These are phyloP conservation scores for Phylloscopus collybita DNA, from an alignment of 2,797 vertebrate species.

Conservation along the genomic window DNA sequence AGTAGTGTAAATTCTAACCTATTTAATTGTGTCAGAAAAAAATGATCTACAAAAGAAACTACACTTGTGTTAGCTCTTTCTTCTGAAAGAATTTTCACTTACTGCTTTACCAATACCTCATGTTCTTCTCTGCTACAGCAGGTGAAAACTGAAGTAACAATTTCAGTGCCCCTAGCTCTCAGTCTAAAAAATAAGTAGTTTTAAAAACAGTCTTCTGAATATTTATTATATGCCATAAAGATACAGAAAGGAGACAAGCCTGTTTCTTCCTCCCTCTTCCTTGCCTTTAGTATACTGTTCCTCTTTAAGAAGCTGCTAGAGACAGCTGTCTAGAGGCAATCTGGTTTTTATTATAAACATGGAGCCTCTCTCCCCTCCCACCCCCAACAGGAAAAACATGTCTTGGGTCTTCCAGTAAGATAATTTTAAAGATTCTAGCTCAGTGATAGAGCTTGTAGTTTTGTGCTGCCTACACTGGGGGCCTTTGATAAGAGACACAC, in stretches of 20 bases:
- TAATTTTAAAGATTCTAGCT: conserved; percentile 1
- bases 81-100: neutral
- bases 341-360: neutral
- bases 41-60: neutral
- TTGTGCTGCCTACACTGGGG: neutral
- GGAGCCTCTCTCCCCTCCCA: neutral
- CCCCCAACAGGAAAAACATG: conserved; percentile 31
- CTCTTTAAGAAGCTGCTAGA: neutral
- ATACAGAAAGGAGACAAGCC: neutral
- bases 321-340: neutral
- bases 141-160: neutral
- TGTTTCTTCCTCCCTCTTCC: neutral
- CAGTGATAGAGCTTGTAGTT: conserved; percentile 3
- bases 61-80: neutral
- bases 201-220: neutral
- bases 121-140: neutral
- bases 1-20: neutral
- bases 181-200: neutral
- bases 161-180: neutral
- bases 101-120: neutral
- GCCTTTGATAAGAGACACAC: conserved; percentile 40
- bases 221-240: neutral
- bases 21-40: neutral
- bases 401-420: neutral
- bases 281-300: neutral